Percentiles rank a stretch among this genome's conserved stretches.
phyloP scores from a whole-genome alignment of 2,113 vertebrate species.

The Oryzias melastigma region DNA sequence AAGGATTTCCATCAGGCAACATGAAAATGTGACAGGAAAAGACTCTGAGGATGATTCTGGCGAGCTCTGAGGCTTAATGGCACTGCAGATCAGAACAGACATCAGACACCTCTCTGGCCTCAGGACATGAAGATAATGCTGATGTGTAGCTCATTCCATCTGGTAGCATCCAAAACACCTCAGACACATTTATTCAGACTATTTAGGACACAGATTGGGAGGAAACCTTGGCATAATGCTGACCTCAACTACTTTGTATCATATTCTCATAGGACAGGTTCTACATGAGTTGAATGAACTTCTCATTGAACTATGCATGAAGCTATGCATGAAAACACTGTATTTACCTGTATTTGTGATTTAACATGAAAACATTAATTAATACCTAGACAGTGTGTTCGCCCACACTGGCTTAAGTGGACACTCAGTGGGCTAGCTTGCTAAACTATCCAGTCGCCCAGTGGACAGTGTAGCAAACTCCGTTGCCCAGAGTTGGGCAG shows the following conservation, averaged over 20 bases:
- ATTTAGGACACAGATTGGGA: background rate
- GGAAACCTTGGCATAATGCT: background rate
- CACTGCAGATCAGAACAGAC: slow-evolving; percentile 33
- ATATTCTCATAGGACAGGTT: too few species aligned
- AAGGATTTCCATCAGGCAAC: background rate
- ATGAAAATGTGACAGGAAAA: slow-evolving; percentile 22
- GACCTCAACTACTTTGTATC: background rate
- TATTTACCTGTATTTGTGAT: too few species aligned
- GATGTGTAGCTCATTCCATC: slow-evolving; percentile 37
- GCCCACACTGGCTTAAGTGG: too few species aligned
- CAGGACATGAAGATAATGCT: slow-evolving; percentile 33
- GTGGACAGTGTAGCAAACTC: too few species aligned
- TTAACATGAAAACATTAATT: too few species aligned
- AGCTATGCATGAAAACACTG: too few species aligned
- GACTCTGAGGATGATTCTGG: background rate
- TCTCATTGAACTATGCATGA: too few species aligned
- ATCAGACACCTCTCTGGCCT: slow-evolving; percentile 30
- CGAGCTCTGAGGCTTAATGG: slow-evolving; percentile 38
- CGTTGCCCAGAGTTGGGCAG: too few species aligned
- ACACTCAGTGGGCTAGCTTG: too few species aligned
- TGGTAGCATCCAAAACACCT: slow-evolving; percentile 27
- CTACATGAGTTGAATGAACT: too few species aligned
- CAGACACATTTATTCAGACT: slow-evolving; percentile 35
- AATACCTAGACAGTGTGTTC: too few species aligned
- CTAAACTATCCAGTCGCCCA: too few species aligned